Base-by-base conservation (phyloP, 2,888 invertebrate genomes). In the Zygothrica quintamaculata region DNA sequence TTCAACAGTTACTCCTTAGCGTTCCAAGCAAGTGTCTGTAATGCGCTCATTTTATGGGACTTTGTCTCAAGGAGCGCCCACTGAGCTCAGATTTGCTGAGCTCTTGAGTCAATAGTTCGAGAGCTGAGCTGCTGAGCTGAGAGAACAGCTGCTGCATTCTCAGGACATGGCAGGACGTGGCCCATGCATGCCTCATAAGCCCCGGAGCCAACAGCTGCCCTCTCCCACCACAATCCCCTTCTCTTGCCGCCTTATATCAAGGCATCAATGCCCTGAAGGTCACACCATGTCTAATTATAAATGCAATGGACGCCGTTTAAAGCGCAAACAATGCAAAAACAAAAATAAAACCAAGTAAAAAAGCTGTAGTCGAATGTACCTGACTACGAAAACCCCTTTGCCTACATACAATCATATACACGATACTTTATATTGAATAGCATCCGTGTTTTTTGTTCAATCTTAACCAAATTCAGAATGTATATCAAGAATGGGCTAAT, bases 201-300 rank as follows among this genome's bases (percentile, higher is more conserved):
- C 46, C 2, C 33, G 36, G 8, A 39, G 34, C 25, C 50, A 48
- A 16, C 50, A 33, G 29, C 7, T 29, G 29, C n/a, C 29, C 29
- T 7, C 12, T 13, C 9, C 13, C 18, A 26, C 18, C 34, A 6
- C 39, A 43, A 29, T 33, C 31, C 36, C 13, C 40, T n/a, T 3
- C 18, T 12, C 36, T 9, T 5, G 9, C 42, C 26, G 18, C 29
- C 12, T 33, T 40, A 50, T 26, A 4, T 26, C 26, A 29, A 7
- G 29, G 4, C 29, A 29, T 29, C n/a, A 9, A 16, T 39, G 51
- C 58, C 61, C 65, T 46, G 66, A 78, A 80, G 79, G 79, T 80
- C 79, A 79, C 42, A 57, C 7, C 62, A 12, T 50, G 60, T 11
- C 79, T 78, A 80, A 80, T 80, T 80, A 81, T 56, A 46, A 78